Evolutionary conservation across 2,113 vertebrate species (phyloP), one percentile per base, ranked within the genome.

Genomic region (Calidris pygmaea): DNA sequence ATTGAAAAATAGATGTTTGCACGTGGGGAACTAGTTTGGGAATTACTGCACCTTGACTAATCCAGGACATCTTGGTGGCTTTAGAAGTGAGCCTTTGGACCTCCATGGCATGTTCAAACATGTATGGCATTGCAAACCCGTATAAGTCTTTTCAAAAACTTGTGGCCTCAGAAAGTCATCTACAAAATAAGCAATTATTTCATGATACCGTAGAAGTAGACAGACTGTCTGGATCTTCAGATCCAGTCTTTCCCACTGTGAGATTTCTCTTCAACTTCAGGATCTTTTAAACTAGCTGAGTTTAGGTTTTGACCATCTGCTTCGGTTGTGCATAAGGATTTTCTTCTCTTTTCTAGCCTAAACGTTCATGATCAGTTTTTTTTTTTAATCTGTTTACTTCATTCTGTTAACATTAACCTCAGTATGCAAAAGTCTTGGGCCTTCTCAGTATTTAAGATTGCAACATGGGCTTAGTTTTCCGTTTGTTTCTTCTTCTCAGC

Each of bases 21-120:
- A 16, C 8, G 4, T 24, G 19, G 9, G 29, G 8, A 68, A 9
- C 10, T n/a, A n/a, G 23, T 66, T 72, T 62, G 50, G 60, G n/a
- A 91, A 13, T 48, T 60, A 48, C 10, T 52, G 7, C 18, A 11
- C 59, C 34, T 76, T 92, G 63, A 71, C 55, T 89, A 58, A 67
- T 41, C 9, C 29, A 56, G 23, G 8, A 24, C 1, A 2, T 65
- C 0, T 1, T 62, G 21, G 10, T 65, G 39, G 23, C 43, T 73
- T 87, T 80, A 43, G 39, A 95, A 67, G 23, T 30, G 10, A 63
- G 5, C 29, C 37, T 59, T 86, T 73, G 60, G 17, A 22, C 22
- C 22, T 75, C 91, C 20, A 18, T 17, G 60, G 6, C 32, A 34
- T 26, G 7, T 29, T 70, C 10, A 27, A 29, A 26, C 78, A 63